Conservation (phyloP, 2,113 vertebrate genomes). For the Bagarius yarrelli region DNA sequence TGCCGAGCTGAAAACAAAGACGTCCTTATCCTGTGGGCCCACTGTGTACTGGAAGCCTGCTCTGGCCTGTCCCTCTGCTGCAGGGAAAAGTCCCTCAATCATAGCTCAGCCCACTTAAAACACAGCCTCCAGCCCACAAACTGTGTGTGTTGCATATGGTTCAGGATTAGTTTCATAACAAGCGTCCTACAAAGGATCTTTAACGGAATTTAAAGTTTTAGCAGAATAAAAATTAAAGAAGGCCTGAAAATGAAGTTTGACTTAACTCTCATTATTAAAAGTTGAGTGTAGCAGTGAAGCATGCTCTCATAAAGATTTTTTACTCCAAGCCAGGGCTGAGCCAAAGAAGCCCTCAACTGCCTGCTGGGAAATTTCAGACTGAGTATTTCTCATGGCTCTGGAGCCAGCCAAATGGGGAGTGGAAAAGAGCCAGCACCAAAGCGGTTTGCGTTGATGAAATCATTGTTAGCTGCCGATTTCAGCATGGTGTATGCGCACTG, state of each 20-base stretch:
- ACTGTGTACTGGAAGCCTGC: slow-evolving; percentile 73
- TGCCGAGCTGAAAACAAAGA: slow-evolving; percentile 86
- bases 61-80: slow-evolving; percentile 61
- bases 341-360: slow-evolving; percentile 69
- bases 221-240: neutral
- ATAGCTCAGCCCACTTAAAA: slow-evolving; percentile 26
- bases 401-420: slow-evolving; percentile 61
- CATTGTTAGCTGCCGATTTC: slow-evolving; percentile 63
- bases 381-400: slow-evolving; percentile 66
- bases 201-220: neutral
- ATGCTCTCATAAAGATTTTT: slow-evolving; percentile 52
- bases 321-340: slow-evolving; percentile 65
- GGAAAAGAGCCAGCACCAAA: slow-evolving; percentile 50
- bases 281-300: slow-evolving; percentile 17
- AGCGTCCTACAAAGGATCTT: slow-evolving; percentile 7
- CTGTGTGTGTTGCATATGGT: slow-evolving; percentile 14
- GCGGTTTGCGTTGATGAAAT: slow-evolving; percentile 59
- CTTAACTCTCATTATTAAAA: slow-evolving; percentile 14
- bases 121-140: slow-evolving; percentile 20
- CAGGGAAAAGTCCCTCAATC: slow-evolving; percentile 55
- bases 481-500: slow-evolving; percentile 25
- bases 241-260: slow-evolving; percentile 9
- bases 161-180: slow-evolving; percentile 14
- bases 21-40: slow-evolving; percentile 82
- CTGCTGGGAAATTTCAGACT: slow-evolving; percentile 65